Percentiles rank a stretch among this genome's conserved stretches.
Evolutionary conservation across 2,888 invertebrate genomes (phyloP).

Genomic region (Oasisia sp.): DNA sequence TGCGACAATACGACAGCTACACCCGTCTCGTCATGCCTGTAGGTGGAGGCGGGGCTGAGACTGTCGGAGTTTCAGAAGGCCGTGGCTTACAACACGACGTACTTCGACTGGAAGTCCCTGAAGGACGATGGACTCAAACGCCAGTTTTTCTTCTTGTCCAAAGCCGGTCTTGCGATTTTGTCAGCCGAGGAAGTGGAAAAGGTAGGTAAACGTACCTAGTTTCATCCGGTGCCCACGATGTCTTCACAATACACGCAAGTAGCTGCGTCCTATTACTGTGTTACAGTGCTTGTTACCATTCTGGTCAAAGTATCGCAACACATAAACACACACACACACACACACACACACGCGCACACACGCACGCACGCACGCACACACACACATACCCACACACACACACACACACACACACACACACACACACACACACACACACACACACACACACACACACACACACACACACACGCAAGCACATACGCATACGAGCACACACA

Average conservation of each 20-base stretch:
- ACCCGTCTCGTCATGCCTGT: background rate
- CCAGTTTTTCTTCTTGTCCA: conserved; percentile 14
- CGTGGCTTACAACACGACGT: background rate
- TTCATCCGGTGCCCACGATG: background rate
- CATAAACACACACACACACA: no score
- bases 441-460: no score
- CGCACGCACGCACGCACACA: no score
- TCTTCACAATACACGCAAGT: background rate
- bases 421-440: no score
- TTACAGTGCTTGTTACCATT: background rate
- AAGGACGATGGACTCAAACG: background rate
- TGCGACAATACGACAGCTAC: background rate
- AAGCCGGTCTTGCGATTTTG: background rate
- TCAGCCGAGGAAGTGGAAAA: background rate
- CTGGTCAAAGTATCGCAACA: background rate
- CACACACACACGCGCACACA: no score
- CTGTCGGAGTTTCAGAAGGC: background rate
- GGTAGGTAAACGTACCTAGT: background rate
- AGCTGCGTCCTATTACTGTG: background rate
- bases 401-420: no score
- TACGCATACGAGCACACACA: no score
- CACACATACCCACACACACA: no score
- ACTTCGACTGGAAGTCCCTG: conserved; percentile 20
- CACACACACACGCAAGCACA: no score
- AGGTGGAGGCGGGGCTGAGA: background rate